Conservation (phyloP, 2,113 vertebrate genomes). For the Trachemys scripta region DNA sequence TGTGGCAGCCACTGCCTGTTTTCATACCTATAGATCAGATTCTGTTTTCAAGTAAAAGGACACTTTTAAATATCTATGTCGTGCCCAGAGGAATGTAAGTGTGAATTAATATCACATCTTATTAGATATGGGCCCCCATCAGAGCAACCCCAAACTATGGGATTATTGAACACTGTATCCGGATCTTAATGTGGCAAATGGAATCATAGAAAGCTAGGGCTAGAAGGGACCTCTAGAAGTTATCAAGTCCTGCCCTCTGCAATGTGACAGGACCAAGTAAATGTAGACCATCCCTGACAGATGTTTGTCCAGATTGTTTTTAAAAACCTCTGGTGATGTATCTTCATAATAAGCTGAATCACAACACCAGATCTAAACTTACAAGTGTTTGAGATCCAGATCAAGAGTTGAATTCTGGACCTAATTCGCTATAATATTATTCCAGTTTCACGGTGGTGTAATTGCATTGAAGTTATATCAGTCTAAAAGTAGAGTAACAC, state of each 20-base stretch:
- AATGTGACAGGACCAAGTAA: neutral
- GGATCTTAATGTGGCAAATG: neutral
- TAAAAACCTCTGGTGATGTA: neutral
- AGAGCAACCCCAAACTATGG: neutral
- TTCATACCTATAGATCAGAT: accelerated
- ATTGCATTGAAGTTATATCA: neutral
- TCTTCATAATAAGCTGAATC: neutral
- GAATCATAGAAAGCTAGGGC: neutral
- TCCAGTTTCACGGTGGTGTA: neutral
- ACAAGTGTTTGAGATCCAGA: neutral
- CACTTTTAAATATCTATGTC: neutral
- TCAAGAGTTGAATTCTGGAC: neutral
- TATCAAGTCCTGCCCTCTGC: neutral
- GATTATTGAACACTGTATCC: neutral
- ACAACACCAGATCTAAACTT: neutral
- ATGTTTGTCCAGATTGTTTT: neutral
- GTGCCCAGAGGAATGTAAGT: neutral
- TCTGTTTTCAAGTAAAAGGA: neutral
- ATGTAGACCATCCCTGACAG: neutral
- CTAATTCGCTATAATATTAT: neutral
- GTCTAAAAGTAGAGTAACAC: accelerated
- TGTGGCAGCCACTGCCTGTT: neutral
- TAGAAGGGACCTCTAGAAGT: neutral
- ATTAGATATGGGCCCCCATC: neutral
- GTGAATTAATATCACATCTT: neutral